phyloP scores from a whole-genome alignment of 2,113 vertebrate species.

The Urocolius indicus region DNA sequence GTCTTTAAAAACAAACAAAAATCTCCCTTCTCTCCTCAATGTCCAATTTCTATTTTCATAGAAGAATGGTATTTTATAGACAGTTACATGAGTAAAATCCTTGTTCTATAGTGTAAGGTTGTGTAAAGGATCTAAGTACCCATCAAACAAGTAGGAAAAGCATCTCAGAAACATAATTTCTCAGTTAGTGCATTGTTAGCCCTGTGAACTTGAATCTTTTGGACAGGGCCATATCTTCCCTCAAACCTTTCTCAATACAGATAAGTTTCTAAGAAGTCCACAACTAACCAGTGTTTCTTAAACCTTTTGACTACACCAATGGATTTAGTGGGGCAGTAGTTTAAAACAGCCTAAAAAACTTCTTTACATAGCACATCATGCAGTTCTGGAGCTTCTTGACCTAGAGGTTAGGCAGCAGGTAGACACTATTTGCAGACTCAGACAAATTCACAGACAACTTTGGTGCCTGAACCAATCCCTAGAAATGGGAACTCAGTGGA shows the following conservation, averaged over 20 bases:
- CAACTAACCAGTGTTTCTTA: neutral
- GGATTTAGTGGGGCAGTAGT: neutral
- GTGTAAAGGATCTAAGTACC: neutral
- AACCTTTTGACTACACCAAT: neutral
- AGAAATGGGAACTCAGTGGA: too few relatives aligned
- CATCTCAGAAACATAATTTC: neutral
- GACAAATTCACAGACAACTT: too few relatives aligned
- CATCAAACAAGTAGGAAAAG: neutral
- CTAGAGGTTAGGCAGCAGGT: too few relatives aligned
- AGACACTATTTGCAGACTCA: too few relatives aligned
- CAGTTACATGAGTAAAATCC: neutral
- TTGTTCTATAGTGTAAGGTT: neutral
- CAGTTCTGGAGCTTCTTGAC: too few relatives aligned
- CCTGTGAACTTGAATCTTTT: neutral
- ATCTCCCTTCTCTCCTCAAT: neutral
- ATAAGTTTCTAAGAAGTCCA: neutral
- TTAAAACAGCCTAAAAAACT: neutral
- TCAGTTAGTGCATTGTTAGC: neutral
- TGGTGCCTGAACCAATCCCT: too few relatives aligned
- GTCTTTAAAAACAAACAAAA: neutral
- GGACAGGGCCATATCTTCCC: neutral
- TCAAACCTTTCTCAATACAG: neutral
- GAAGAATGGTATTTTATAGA: neutral
- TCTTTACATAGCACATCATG: too few relatives aligned
- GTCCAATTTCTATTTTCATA: neutral